A percentile compares a stretch with the other conserved stretches of the same genome.
phyloP scores from a whole-genome alignment of 2,797 vertebrate species.

The Dendrocincla fuliginosa region DNA sequence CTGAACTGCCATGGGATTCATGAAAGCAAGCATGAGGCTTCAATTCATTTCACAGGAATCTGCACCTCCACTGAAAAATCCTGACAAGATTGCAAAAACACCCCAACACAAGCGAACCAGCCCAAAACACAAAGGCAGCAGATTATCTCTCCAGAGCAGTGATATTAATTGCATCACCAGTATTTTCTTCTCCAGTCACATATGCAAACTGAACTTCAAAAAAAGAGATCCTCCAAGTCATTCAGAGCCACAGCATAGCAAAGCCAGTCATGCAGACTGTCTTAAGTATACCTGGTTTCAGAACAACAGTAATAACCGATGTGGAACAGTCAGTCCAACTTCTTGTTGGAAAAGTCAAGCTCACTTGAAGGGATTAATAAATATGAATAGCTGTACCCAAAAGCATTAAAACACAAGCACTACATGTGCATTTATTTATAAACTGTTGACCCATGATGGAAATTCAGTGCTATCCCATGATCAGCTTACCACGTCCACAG shows the following conservation, averaged over 20 bases:
- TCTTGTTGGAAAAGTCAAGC: background rate
- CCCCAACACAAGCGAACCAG: background rate
- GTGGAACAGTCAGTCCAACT: background rate
- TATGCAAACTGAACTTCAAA: background rate
- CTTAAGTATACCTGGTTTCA: background rate
- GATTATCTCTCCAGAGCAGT: background rate
- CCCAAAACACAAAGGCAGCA: background rate
- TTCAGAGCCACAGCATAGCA: background rate
- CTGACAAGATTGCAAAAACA: background rate
- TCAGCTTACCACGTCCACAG: slow-evolving; percentile 90
- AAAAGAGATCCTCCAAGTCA: background rate
- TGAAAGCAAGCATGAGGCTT: background rate
- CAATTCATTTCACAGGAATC: background rate
- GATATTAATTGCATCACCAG: background rate
- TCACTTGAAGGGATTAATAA: background rate
- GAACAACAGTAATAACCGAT: background rate
- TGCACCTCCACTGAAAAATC: background rate
- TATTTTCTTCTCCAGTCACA: background rate
- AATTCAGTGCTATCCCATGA: background rate
- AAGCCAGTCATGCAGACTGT: background rate
- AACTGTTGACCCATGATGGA: background rate
- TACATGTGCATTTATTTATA: background rate
- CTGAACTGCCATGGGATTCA: background rate
- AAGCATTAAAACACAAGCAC: background rate
- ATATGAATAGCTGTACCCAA: background rate